phyloP scores from a whole-genome alignment of 2,113 vertebrate species.

The Varanus salvator region DNA sequence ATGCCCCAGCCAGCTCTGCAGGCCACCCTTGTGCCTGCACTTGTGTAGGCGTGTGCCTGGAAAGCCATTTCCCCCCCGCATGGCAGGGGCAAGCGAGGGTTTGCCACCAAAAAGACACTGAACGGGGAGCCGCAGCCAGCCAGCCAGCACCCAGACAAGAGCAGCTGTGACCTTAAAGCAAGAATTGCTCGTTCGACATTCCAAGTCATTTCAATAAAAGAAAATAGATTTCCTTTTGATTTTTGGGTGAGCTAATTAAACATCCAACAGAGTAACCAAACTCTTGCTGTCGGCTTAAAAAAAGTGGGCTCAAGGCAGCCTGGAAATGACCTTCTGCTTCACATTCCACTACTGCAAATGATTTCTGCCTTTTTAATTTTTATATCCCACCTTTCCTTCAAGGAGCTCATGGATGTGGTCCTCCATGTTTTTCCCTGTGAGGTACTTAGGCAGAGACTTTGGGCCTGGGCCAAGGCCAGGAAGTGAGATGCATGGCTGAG shows the following conservation, averaged over 20 bases:
- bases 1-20: too few species aligned
- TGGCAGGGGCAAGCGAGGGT: not conserved
- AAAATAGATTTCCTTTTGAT: not conserved
- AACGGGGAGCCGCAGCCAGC: too few species aligned
- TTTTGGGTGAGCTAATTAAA: not conserved
- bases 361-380: not conserved
- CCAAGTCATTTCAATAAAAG: not conserved
- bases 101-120: not conserved
- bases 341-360: not conserved
- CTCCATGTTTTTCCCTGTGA: not conserved
- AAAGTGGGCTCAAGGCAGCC: not conserved
- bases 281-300: not conserved
- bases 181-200: not conserved
- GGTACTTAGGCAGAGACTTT: not conserved
- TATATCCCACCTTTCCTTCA: not conserved
- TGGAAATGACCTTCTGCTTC: not conserved
- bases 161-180: not conserved
- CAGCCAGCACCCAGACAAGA: not conserved
- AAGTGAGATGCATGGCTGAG: not conserved
- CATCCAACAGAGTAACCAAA: not conserved
- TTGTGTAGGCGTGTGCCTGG: too few species aligned
- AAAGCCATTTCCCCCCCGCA: too few species aligned
- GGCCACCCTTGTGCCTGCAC: too few species aligned
- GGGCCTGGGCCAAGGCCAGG: not conserved
- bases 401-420: not conserved